Percentiles rank a stretch among this genome's conserved stretches.
phyloP scores from a whole-genome alignment of 2,888 invertebrate species.

The Caenorhabditis sulstoni region DNA sequence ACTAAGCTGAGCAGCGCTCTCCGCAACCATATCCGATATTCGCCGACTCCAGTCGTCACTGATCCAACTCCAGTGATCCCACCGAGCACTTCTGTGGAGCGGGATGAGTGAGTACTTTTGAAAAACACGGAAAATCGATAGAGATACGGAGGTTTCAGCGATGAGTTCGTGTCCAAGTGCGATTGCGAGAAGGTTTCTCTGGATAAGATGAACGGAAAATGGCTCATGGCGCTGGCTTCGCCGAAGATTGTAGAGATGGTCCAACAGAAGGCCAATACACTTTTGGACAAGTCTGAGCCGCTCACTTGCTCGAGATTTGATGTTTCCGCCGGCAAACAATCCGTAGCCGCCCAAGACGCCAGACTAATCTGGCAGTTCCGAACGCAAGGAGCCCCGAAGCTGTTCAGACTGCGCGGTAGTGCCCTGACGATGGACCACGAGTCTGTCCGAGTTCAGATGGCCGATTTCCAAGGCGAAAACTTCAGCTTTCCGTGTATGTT shows the following conservation, averaged over 20 bases:
- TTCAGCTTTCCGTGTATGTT: constrained; percentile 65
- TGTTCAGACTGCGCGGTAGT: constrained; percentile 59
- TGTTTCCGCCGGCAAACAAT: constrained; percentile 62
- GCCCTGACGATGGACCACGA: constrained; percentile 60
- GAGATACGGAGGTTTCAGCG: constrained; percentile 44
- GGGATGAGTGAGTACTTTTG: constrained; percentile 36
- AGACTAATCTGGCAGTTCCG: constrained; percentile 60
- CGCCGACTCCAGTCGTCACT: constrained; percentile 42
- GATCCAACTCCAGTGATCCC: constrained; percentile 46
- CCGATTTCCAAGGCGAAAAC: constrained; percentile 59
- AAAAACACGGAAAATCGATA: neutral
- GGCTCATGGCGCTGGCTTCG: constrained; percentile 62
- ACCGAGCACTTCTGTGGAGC: constrained; percentile 52
- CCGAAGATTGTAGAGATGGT: constrained; percentile 39
- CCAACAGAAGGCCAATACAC: constrained; percentile 39
- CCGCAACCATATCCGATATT: constrained; percentile 54
- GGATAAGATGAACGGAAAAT: constrained; percentile 61
- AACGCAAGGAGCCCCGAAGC: constrained; percentile 40
- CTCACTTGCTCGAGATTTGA: constrained; percentile 57
- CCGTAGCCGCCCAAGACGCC: constrained; percentile 57
- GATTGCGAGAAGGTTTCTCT: constrained; percentile 50
- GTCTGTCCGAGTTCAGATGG: constrained; percentile 56
- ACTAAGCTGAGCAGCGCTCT: constrained; percentile 52
- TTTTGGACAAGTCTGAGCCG: constrained; percentile 40
- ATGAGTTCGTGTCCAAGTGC: constrained; percentile 55